Evolutionary conservation across 2,888 invertebrate species (phyloP).

Genomic region (Meteorus colon): DNA sequence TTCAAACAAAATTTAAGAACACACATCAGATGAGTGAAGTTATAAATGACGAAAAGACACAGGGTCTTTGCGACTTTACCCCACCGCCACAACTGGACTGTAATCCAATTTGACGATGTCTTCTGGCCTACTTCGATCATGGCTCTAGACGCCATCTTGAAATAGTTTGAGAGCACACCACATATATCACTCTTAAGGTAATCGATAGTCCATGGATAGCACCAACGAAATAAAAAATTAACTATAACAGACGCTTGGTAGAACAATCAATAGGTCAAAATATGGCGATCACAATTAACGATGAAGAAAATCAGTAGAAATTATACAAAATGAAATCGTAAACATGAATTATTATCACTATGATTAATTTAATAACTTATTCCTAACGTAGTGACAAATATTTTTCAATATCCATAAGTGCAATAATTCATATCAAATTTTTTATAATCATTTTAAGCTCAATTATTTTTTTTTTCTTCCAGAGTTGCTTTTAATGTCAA

Average conservation of each 20-base stretch:
- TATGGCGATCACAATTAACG: neutral
- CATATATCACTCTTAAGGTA: conserved; percentile 46
- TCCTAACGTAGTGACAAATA: too few species aligned
- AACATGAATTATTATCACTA: too few species aligned
- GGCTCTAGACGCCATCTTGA: conserved; percentile 55
- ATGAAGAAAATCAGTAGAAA: neutral
- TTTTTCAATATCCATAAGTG: too few species aligned
- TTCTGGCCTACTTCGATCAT: conserved; percentile 57
- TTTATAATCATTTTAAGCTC: too few species aligned
- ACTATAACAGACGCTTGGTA: conserved; percentile 42
- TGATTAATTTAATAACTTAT: too few species aligned
- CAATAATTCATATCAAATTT: too few species aligned
- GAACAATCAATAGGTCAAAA: conserved; percentile 23
- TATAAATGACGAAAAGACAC: neutral
- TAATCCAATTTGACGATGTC: conserved; percentile 59
- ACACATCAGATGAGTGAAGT: neutral
- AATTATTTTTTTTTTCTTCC: too few species aligned
- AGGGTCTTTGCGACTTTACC: conserved; percentile 8
- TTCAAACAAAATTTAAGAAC: neutral
- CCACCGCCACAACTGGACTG: neutral
- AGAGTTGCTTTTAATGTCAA: too few species aligned
- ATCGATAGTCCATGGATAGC: conserved; percentile 64
- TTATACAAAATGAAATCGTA: too few species aligned
- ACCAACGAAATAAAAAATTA: conserved; percentile 54
- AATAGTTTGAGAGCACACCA: conserved; percentile 53